phyloP scores from a whole-genome alignment of 2,888 invertebrate species.

The Phaedon cochleariae region DNA sequence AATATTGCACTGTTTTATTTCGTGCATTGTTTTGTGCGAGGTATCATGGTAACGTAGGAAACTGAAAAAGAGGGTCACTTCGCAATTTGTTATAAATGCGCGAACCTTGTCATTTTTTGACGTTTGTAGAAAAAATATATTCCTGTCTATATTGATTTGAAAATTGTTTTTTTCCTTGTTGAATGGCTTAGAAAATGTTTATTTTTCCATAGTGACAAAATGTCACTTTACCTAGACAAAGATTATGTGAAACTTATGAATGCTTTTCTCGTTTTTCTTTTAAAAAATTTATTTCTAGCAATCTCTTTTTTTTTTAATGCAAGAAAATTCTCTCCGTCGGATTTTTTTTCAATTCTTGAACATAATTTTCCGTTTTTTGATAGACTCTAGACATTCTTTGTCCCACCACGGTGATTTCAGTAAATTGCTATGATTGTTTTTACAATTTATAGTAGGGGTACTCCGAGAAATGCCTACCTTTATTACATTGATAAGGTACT shows the following conservation, averaged over 20 bases:
- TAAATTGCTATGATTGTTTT: background rate
- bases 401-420: slow-evolving; percentile 4
- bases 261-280: background rate
- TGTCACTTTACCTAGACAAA: background rate
- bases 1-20: too few species aligned
- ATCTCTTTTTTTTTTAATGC: slow-evolving; percentile 4
- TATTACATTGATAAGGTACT: background rate
- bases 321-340: background rate
- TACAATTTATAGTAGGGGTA: background rate
- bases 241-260: background rate
- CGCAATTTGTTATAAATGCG: too few species aligned
- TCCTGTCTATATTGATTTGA: background rate
- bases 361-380: background rate
- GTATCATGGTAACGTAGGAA: too few species aligned
- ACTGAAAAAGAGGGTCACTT: too few species aligned
- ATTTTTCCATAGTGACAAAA: background rate
- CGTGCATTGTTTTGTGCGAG: too few species aligned
- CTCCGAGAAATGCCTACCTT: background rate
- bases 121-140: too few species aligned
- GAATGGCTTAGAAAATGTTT: background rate
- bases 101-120: too few species aligned
- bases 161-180: background rate
- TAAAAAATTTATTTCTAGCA: background rate
- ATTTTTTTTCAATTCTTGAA: background rate
- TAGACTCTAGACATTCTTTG: background rate